Percentiles rank a stretch among this genome's conserved stretches.
These are phyloP conservation scores for Siniperca obscura DNA, from an alignment of 2,797 vertebrate genomes.

Conservation along the genomic window DNA sequence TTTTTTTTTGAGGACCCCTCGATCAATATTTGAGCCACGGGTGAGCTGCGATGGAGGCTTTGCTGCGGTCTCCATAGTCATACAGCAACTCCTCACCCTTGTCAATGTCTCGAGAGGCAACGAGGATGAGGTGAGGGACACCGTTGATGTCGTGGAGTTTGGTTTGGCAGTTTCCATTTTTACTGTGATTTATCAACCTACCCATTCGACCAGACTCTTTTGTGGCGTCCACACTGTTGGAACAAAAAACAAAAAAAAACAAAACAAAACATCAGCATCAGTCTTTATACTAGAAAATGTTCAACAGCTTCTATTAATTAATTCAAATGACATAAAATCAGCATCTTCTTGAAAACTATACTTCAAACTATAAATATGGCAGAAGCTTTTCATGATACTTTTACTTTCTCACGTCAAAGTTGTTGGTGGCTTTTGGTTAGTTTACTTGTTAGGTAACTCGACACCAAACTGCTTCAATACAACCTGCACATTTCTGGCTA, in stretches of 20 bases:
- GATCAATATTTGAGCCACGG: constrained; percentile 95
- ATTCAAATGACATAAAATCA: neutral
- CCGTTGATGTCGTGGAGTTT: constrained; percentile 95
- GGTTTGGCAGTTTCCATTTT: constrained; percentile 97
- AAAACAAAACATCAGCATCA: constrained; percentile 10
- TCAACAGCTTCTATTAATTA: neutral
- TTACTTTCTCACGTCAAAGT: too few relatives aligned
- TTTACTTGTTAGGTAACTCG: too few relatives aligned
- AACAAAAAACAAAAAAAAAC: neutral
- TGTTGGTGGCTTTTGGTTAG: too few relatives aligned
- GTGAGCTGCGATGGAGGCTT: constrained; percentile 93
- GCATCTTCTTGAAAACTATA: too few relatives aligned
- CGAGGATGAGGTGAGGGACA: constrained; percentile 95
- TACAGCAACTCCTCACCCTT: constrained; percentile 96
- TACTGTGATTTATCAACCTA: constrained; percentile 96
- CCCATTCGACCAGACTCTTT: constrained; percentile 92
- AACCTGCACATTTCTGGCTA: too few relatives aligned
- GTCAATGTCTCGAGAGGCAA: constrained; percentile 93
- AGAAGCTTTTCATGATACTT: too few relatives aligned
- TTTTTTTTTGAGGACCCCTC: neutral
- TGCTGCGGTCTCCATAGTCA: constrained; percentile 96
- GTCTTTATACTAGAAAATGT: neutral
- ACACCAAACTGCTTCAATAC: too few relatives aligned
- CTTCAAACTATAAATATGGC: too few relatives aligned
- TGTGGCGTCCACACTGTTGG: constrained; percentile 93